Conservation (phyloP, 2,113 vertebrate genomes). For the Oryzias celebensis region DNA sequence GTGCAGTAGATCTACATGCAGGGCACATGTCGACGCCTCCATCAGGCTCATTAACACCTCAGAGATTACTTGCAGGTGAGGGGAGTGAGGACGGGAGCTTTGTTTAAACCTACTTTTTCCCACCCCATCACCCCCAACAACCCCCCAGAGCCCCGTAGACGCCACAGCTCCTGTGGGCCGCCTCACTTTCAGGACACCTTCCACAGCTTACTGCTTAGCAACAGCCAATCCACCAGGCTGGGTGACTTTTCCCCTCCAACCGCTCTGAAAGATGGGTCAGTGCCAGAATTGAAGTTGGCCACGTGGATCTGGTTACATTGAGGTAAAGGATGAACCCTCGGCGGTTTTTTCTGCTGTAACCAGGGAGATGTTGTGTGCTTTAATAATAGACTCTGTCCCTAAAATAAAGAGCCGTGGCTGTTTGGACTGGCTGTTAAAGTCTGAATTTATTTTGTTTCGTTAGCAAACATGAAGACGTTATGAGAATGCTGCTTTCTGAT, state of each 20-base stretch:
- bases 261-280: constrained; percentile 61
- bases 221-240: constrained; percentile 76
- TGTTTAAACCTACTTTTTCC: constrained; percentile 47
- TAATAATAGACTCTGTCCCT: constrained; percentile 66
- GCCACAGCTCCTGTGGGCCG: constrained; percentile 66
- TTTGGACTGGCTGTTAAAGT: constrained; percentile 4
- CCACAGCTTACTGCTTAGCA: constrained; percentile 81
- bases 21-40: constrained; percentile 9
- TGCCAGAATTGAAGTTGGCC: constrained; percentile 78
- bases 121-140: neutral
- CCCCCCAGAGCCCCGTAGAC: constrained; percentile 52
- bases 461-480: too few species aligned
- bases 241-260: constrained; percentile 74
- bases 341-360: constrained; percentile 50
- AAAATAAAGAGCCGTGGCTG: constrained; percentile 48
- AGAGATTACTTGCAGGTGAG: constrained; percentile 58
- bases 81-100: constrained; percentile 58
- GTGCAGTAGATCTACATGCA: neutral
- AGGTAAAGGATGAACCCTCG: constrained; percentile 21
- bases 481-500: constrained; percentile 4
- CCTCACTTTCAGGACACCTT: constrained; percentile 62
- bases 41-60: constrained; percentile 28
- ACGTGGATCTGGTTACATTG: constrained; percentile 58
- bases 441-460: too few species aligned
- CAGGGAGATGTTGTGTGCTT: constrained; percentile 60